These are phyloP conservation scores for Metridium senile DNA, from an alignment of 92 coral and sea anemone species.

Conservation along the genomic window DNA sequence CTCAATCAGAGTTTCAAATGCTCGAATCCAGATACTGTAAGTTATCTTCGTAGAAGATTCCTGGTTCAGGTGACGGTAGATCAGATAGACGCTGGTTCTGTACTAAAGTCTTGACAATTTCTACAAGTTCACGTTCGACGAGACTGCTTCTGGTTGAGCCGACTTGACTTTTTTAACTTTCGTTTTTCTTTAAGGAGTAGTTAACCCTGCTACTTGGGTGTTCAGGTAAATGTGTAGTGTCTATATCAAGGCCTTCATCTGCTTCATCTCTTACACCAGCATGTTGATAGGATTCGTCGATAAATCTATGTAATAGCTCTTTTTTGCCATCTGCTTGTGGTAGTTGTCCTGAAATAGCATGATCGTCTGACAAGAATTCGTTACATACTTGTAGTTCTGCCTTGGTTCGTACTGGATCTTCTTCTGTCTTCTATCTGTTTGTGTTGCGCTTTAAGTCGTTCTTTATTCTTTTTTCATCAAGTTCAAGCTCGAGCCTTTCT, in stretches of 20 bases:
- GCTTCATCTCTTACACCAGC: background rate
- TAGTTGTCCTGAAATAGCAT: background rate
- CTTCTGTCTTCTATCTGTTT: background rate
- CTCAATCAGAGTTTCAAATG: constrained; percentile 37
- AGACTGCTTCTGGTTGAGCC: background rate
- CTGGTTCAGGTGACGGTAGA: constrained; percentile 53
- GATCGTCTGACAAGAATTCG: background rate
- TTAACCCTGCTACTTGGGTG: background rate
- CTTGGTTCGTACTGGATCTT: background rate
- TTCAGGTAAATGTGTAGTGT: background rate
- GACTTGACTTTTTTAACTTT: background rate
- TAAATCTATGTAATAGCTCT: background rate
- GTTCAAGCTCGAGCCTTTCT: background rate
- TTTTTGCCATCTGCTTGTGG: background rate
- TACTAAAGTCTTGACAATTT: constrained; percentile 43
- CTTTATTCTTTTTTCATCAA: background rate
- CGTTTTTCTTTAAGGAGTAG: background rate
- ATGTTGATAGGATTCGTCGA: too few species aligned
- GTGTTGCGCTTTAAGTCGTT: background rate
- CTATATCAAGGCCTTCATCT: background rate
- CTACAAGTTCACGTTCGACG: constrained; percentile 30
- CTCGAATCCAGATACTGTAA: constrained; percentile 52
- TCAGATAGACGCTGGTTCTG: constrained; percentile 33
- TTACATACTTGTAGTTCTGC: too few species aligned
- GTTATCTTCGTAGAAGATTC: constrained; percentile 41